phyloP scores from a whole-genome alignment of 2,888 invertebrate species.

The Acanthoscelides obtectus region DNA sequence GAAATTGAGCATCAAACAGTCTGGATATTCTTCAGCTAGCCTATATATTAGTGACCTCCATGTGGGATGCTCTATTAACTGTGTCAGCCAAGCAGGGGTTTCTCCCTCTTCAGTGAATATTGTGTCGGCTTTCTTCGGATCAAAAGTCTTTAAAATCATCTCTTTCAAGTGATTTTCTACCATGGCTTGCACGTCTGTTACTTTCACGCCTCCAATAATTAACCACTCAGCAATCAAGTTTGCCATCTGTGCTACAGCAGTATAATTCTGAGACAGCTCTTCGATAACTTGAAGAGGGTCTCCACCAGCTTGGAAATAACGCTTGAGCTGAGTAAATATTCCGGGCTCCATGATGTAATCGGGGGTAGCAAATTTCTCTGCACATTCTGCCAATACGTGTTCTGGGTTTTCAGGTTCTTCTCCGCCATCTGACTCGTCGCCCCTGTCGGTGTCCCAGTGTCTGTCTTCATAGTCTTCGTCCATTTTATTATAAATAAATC shows the following conservation, averaged over 20 bases:
- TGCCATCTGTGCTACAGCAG: constrained; percentile 94
- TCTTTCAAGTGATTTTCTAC: constrained; percentile 96
- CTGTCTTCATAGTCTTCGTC: constrained; percentile 60
- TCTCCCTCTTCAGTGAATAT: constrained; percentile 97
- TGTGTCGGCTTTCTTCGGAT: constrained; percentile 96
- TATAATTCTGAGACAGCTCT: constrained; percentile 89
- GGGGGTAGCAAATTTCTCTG: constrained; percentile 85
- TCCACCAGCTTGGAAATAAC: constrained; percentile 89
- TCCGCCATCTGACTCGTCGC: constrained; percentile 59
- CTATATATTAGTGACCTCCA: constrained; percentile 96
- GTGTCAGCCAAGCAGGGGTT: constrained; percentile 96
- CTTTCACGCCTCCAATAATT: constrained; percentile 87
- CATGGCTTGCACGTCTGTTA: constrained; percentile 93
- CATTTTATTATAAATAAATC: constrained; percentile 32
- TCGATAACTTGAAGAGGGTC: constrained; percentile 96
- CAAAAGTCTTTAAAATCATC: constrained; percentile 95
- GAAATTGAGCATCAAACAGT: constrained; percentile 97
- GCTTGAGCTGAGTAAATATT: constrained; percentile 86
- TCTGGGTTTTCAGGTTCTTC: constrained; percentile 81
- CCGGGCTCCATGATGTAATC: constrained; percentile 99
- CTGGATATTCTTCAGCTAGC: constrained; percentile 95
- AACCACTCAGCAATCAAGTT: constrained; percentile 96
- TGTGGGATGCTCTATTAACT: constrained; percentile 94
- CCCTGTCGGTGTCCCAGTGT: constrained; percentile 58
- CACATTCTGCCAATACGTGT: constrained; percentile 83